Conservation (phyloP, 2,113 vertebrate species). For the Triplophysa rosa region DNA sequence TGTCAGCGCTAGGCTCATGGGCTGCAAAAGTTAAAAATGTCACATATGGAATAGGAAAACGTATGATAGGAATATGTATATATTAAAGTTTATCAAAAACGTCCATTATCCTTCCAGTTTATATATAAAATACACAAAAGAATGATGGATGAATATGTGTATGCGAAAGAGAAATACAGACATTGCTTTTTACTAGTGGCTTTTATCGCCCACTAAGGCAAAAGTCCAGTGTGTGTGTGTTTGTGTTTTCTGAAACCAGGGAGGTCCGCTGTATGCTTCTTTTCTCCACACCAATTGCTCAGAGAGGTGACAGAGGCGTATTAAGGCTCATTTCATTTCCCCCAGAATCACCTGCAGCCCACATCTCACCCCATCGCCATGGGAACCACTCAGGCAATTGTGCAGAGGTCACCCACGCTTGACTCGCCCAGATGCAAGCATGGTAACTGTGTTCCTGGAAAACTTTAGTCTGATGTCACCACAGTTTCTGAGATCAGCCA, state of each 20-base stretch:
- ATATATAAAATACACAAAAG: neutral
- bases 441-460: neutral
- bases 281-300: neutral
- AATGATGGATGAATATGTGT: neutral
- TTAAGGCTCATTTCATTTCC: neutral
- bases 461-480: neutral
- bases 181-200: neutral
- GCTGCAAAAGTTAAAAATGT: too few species aligned
- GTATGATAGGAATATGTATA: too few species aligned
- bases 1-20: too few species aligned
- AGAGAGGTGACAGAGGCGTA: conserved; percentile 7
- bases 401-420: conserved; percentile 10
- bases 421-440: neutral
- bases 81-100: neutral
- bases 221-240: neutral
- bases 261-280: conserved; percentile 2
- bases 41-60: too few species aligned
- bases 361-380: neutral
- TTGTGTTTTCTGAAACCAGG: neutral
- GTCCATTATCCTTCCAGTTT: neutral
- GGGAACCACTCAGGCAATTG: conserved; percentile 10
- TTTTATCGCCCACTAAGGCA: neutral
- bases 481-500: neutral
- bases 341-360: conserved; percentile 12
- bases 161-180: neutral